Evolutionary conservation across 2,113 vertebrate species (phyloP).

Genomic region (Bubo bubo): DNA sequence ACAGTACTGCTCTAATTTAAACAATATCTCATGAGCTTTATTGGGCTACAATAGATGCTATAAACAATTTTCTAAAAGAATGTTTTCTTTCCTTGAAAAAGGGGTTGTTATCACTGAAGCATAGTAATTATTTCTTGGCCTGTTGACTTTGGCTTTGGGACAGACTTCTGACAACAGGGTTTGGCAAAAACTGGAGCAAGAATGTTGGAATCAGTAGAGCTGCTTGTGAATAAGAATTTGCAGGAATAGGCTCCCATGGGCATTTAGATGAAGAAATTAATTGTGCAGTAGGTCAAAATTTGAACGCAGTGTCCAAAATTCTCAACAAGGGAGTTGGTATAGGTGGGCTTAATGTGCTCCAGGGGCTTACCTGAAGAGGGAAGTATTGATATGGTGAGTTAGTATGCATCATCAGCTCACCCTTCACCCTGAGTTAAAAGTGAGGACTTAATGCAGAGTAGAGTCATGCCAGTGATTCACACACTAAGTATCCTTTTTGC

Average conservation of each 20-base stretch:
- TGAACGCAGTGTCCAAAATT: background rate
- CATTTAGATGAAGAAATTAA: background rate
- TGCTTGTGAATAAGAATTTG: background rate
- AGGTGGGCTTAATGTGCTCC: background rate
- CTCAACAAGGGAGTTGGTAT: background rate
- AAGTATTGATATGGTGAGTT: background rate
- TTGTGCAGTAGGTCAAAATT: background rate
- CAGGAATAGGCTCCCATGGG: background rate
- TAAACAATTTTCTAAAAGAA: background rate
- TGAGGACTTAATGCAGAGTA: background rate
- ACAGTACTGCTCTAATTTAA: background rate
- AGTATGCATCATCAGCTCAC: background rate
- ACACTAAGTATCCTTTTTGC: background rate
- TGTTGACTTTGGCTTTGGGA: slow-evolving; percentile 18
- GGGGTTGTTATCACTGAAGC: background rate
- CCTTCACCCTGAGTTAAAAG: background rate
- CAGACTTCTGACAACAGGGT: background rate
- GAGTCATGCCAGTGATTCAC: background rate
- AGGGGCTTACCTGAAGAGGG: background rate
- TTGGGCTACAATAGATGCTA: background rate
- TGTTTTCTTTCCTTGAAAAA: slow-evolving; percentile 8
- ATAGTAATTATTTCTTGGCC: background rate
- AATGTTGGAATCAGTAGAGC: background rate
- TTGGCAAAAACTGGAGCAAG: background rate
- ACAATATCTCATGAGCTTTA: background rate